Conservation (phyloP, 2,888 invertebrate genomes). For the Eupeodes latifasciatus region DNA sequence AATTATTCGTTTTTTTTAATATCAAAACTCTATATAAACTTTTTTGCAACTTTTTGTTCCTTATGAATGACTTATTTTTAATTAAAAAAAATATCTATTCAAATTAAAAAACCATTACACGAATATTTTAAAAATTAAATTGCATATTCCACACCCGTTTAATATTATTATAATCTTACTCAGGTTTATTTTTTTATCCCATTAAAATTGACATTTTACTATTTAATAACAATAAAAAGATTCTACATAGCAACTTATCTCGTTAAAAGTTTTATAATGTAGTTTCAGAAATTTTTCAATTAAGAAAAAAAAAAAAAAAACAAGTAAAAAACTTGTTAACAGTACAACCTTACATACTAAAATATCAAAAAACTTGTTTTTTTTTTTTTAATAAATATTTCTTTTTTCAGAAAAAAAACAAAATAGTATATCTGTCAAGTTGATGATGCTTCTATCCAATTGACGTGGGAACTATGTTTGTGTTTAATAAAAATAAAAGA, state of each 20-base stretch:
- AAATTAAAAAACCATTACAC: neutral
- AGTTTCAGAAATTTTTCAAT: neutral
- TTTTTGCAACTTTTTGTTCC: too few relatives aligned
- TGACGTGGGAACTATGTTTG: neutral
- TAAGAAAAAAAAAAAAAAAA: neutral
- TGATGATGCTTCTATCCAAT: neutral
- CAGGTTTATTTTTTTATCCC: too few relatives aligned
- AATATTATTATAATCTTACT: neutral
- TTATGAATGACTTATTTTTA: neutral
- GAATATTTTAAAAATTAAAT: neutral
- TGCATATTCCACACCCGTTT: slow-evolving; percentile 5
- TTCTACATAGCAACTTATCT: slow-evolving; percentile 19
- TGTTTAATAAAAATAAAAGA: slow-evolving; percentile 14
- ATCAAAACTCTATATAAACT: too few relatives aligned
- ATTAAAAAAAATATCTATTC: neutral
- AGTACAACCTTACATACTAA: slow-evolving; percentile 22
- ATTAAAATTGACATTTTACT: slow-evolving; percentile 5
- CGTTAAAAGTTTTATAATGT: neutral
- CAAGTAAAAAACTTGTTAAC: slow-evolving; percentile 17
- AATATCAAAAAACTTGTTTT: slow-evolving; percentile 30
- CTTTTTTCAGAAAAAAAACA: neutral
- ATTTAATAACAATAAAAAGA: neutral
- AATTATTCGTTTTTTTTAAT: too few relatives aligned
- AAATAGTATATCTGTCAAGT: slow-evolving; percentile 40
- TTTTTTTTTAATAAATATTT: neutral